Percentiles rank a stretch among this genome's conserved stretches.
These are phyloP conservation scores for Chaunax sp. DNA, from an alignment of 2,797 vertebrate genomes.

Conservation along the genomic window DNA sequence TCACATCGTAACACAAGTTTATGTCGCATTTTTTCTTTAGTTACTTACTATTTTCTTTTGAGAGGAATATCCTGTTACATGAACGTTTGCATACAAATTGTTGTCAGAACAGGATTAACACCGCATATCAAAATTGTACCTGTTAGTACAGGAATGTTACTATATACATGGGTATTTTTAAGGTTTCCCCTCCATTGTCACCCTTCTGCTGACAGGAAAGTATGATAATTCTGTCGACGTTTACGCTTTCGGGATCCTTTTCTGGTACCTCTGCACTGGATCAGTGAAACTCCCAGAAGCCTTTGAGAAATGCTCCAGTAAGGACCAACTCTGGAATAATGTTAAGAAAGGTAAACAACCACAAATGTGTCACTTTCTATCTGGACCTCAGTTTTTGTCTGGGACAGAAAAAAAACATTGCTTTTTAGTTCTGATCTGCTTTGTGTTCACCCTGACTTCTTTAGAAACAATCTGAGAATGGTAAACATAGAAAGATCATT, in stretches of 20 bases:
- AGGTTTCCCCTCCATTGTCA: neutral
- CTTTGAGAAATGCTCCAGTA: constrained; percentile 97
- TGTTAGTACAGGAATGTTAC: too few species aligned
- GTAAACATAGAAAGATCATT: too few species aligned
- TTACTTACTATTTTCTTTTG: too few species aligned
- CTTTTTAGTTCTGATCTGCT: neutral
- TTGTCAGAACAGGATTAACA: neutral
- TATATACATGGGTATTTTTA: neutral
- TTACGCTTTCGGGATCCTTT: constrained; percentile 98
- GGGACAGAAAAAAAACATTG: neutral
- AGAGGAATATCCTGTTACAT: neutral
- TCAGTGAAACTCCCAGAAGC: constrained; percentile 96
- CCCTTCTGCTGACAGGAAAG: constrained; percentile 86
- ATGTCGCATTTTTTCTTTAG: neutral
- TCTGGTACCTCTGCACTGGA: constrained; percentile 98
- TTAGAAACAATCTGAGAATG: neutral
- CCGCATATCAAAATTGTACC: too few species aligned
- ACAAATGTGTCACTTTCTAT: neutral
- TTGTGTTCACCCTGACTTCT: too few species aligned
- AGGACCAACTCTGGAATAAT: constrained; percentile 99
- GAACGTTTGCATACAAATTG: neutral
- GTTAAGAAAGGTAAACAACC: constrained; percentile 91
- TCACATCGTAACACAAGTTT: too few species aligned
- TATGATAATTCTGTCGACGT: constrained; percentile 99
- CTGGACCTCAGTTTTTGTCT: neutral